Evolutionary conservation across 2,888 invertebrate species (phyloP).

Genomic region (Phoenoteleia sp.): DNA sequence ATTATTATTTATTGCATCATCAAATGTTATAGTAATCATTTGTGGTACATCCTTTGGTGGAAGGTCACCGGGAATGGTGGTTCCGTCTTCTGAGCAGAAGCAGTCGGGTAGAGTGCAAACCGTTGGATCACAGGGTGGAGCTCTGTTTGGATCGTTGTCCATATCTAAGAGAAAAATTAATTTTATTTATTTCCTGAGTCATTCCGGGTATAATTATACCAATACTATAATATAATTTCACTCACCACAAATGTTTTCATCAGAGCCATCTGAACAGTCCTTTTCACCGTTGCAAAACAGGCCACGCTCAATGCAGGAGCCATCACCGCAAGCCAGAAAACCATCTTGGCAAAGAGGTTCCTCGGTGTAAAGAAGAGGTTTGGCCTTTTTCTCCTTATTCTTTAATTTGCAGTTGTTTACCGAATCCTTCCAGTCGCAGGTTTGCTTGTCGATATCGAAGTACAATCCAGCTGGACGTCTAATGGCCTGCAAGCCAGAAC

Average conservation of each 20-base stretch:
- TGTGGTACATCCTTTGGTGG: slow-evolving; percentile 95
- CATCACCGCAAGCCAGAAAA: slow-evolving; percentile 95
- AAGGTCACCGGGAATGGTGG: slow-evolving; percentile 94
- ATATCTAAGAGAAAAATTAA: slow-evolving; percentile 89
- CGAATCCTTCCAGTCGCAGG: slow-evolving; percentile 97
- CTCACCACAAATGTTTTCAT: slow-evolving; percentile 97
- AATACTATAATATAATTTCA: slow-evolving; percentile 74
- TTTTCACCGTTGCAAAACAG: slow-evolving; percentile 98
- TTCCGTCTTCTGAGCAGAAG: slow-evolving; percentile 98
- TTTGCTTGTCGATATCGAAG: slow-evolving; percentile 98
- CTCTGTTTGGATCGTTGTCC: slow-evolving; percentile 97
- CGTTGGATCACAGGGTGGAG: slow-evolving; percentile 95
- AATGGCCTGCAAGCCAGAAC: slow-evolving; percentile 97
- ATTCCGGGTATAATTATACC: slow-evolving; percentile 19
- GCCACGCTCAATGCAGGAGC: slow-evolving; percentile 94
- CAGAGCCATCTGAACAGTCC: slow-evolving; percentile 95
- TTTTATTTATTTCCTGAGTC: slow-evolving; percentile 22
- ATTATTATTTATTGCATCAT: slow-evolving; percentile 98
- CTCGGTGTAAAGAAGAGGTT: slow-evolving; percentile 95
- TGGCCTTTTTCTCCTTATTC: slow-evolving; percentile 95
- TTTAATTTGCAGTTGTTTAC: slow-evolving; percentile 97
- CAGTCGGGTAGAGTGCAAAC: slow-evolving; percentile 97
- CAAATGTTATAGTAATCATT: slow-evolving; percentile 98
- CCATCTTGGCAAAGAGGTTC: slow-evolving; percentile 96
- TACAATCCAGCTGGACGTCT: slow-evolving; percentile 97